Percentiles rank a stretch among this genome's conserved stretches.
Evolutionary conservation across 2,888 invertebrate species (phyloP).

Genomic region (Stegophylla sp.): DNA sequence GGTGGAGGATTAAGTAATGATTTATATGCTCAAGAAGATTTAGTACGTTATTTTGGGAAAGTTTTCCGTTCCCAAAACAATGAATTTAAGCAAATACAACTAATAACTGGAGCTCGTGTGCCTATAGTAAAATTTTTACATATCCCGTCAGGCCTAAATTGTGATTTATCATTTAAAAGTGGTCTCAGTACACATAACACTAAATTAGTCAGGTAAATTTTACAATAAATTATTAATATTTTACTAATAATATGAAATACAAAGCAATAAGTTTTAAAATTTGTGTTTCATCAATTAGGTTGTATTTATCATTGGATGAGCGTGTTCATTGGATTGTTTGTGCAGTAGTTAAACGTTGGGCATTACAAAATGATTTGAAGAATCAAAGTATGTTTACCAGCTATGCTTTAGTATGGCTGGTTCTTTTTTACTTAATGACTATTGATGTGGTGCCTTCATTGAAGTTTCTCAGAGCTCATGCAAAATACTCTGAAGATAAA

Average conservation of each 20-base stretch:
- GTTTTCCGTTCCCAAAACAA: conserved; percentile 40
- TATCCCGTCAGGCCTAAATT: conserved; percentile 51
- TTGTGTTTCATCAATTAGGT: conserved; percentile 50
- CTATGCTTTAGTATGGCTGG: conserved; percentile 61
- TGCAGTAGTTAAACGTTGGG: conserved; percentile 61
- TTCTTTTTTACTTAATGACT: conserved; percentile 62
- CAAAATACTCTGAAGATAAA: neutral
- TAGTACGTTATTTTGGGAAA: conserved; percentile 57
- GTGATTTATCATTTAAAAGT: conserved; percentile 61
- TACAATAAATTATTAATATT: neutral
- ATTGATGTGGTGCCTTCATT: conserved; percentile 61
- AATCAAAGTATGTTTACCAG: conserved; percentile 61
- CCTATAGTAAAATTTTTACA: conserved; percentile 61
- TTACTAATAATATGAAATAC: neutral
- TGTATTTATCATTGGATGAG: conserved; percentile 60
- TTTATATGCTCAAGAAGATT: conserved; percentile 41
- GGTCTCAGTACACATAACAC: conserved; percentile 61
- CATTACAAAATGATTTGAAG: conserved; percentile 60
- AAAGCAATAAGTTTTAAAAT: neutral
- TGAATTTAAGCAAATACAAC: conserved; percentile 56
- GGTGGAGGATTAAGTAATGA: conserved; percentile 33
- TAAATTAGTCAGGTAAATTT: conserved; percentile 60
- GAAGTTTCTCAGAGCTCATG: conserved; percentile 53
- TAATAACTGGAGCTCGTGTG: conserved; percentile 60
- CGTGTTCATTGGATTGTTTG: conserved; percentile 61